Percentiles rank a stretch among this genome's conserved stretches.
Conservation (phyloP, 2,113 vertebrate genomes). For the Onychostoma macrolepis region DNA sequence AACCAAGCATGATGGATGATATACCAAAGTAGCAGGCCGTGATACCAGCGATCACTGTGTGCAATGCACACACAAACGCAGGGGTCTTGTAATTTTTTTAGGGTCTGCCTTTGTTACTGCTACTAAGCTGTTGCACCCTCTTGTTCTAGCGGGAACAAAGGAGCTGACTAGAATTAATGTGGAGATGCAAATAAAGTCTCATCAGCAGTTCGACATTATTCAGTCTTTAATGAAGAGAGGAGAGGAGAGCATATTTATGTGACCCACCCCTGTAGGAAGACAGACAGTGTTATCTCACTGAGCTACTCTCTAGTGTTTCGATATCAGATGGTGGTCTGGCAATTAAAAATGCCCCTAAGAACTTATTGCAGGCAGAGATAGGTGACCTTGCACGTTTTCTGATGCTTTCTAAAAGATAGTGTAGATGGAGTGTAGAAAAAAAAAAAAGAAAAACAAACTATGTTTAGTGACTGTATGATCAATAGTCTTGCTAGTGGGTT, state of each 20-base stretch:
- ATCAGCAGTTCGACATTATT: conserved; percentile 50
- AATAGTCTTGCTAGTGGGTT: conserved; percentile 5
- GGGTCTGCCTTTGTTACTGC: conserved; percentile 15
- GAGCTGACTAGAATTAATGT: conserved; percentile 39
- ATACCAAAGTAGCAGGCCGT: conserved; percentile 28
- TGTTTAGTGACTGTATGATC: background rate
- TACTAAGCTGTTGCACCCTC: conserved; percentile 24
- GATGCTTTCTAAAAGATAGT: conserved; percentile 6
- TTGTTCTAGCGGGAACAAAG: background rate
- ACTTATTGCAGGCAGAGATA: background rate
- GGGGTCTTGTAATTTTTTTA: background rate
- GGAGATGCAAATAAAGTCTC: conserved; percentile 51
- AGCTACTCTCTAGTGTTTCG: conserved; percentile 23
- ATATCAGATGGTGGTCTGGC: conserved; percentile 39
- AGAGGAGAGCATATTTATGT: conserved; percentile 14
- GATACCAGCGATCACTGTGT: conserved; percentile 39
- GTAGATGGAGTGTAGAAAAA: background rate
- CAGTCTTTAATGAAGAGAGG: conserved; percentile 42
- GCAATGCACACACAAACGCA: background rate
- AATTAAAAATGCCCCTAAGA: conserved; percentile 25
- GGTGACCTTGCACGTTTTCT: conserved; percentile 16
- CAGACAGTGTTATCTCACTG: conserved; percentile 33
- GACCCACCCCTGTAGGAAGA: conserved; percentile 37
- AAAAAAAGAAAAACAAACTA: background rate
- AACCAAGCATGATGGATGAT: conserved; percentile 70